Percentiles rank a stretch among this genome's conserved stretches.
phyloP scores from a whole-genome alignment of 2,113 vertebrate genomes.

The Pedionomus torquatus region DNA sequence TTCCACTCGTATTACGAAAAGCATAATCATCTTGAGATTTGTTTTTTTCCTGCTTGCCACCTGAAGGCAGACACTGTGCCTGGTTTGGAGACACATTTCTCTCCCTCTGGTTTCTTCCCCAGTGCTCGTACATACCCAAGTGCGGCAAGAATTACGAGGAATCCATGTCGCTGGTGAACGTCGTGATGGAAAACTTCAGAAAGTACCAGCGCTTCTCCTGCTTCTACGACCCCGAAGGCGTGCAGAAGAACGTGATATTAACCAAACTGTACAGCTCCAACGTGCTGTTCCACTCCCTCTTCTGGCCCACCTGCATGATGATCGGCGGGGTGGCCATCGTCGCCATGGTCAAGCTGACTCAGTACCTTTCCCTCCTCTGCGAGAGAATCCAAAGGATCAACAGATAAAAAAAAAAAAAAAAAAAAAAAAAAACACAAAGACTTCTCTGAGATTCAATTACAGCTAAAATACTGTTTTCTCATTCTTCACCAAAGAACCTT shows the following conservation, averaged over 20 bases:
- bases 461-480: conserved; percentile 81
- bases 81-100: background rate
- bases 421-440: background rate
- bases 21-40: conserved; percentile 8
- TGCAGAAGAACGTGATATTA: conserved; percentile 85
- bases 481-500: conserved; percentile 89
- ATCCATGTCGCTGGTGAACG: conserved; percentile 79
- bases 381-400: conserved; percentile 87
- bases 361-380: conserved; percentile 92
- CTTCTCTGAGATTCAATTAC: conserved; percentile 39
- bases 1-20: conserved; percentile 8
- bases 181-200: conserved; percentile 89
- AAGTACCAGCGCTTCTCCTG: conserved; percentile 87
- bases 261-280: conserved; percentile 88
- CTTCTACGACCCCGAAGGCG: conserved; percentile 84
- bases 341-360: conserved; percentile 94
- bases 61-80: background rate
- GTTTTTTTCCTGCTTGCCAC: background rate
- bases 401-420: conserved; percentile 75
- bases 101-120: conserved; percentile 2
- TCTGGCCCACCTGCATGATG: conserved; percentile 93
- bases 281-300: conserved; percentile 86
- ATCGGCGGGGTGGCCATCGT: conserved; percentile 86
- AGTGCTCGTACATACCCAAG: conserved; percentile 94
- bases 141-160: conserved; percentile 87